A percentile compares a stretch with the other conserved stretches of the same genome.
Conservation (phyloP, 2,797 vertebrate species). For the Crax fasciolata region DNA sequence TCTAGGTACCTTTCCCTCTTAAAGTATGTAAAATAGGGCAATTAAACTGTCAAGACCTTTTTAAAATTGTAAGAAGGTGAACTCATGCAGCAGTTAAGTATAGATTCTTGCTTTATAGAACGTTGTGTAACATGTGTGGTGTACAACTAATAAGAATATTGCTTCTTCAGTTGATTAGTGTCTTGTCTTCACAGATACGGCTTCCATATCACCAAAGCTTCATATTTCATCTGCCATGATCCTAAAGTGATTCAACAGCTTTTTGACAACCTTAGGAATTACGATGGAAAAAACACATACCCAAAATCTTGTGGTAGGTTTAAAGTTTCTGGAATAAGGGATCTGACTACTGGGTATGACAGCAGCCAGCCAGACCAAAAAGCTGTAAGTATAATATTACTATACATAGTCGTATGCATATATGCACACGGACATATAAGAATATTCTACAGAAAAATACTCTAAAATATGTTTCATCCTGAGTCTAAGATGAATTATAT, state of each 20-base stretch:
- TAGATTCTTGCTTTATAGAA: not conserved
- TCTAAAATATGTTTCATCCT: not conserved
- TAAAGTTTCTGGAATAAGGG: slow-evolving; percentile 88
- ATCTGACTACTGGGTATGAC: slow-evolving; percentile 95
- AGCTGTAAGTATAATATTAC: slow-evolving; percentile 83
- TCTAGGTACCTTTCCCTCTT: not conserved
- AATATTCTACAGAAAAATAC: not conserved
- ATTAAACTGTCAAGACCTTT: not conserved
- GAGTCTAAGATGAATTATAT: not conserved
- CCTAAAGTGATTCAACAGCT: slow-evolving; percentile 88
- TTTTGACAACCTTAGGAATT: slow-evolving; percentile 93
- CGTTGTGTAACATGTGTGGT: not conserved
- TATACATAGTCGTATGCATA: not conserved
- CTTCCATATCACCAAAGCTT: slow-evolving; percentile 95
- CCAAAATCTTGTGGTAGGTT: slow-evolving; percentile 92
- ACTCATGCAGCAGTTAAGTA: not conserved
- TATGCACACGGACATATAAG: not conserved
- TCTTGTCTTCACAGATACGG: slow-evolving; percentile 88
- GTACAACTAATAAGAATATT: not conserved
- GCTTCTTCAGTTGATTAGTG: not conserved
- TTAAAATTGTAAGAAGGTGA: not conserved
- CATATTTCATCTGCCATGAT: slow-evolving; percentile 97
- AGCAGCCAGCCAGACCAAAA: slow-evolving; percentile 90
- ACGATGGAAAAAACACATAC: slow-evolving; percentile 86
- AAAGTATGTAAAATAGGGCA: not conserved